Evolutionary conservation across 2,797 vertebrate genomes (phyloP).

Genomic region (Eurystomus glaucurus): DNA sequence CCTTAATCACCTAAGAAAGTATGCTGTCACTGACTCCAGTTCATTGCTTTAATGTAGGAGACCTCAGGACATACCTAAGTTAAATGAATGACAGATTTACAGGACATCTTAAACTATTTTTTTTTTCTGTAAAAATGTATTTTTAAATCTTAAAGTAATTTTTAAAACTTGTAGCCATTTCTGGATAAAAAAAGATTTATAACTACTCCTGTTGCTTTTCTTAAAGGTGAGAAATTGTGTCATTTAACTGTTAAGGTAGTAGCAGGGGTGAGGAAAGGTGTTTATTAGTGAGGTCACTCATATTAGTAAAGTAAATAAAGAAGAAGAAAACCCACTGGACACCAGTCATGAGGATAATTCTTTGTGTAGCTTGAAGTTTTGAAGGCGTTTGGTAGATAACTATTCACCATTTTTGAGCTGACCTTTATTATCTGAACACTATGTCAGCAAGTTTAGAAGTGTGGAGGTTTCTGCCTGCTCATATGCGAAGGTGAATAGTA

Average conservation of each 20-base stretch:
- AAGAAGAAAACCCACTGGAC: background rate
- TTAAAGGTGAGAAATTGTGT: background rate
- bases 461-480: background rate
- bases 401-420: background rate
- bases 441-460: background rate
- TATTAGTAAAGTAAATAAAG: background rate
- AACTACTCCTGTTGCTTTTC: background rate
- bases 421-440: background rate
- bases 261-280: background rate
- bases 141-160: background rate
- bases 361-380: background rate
- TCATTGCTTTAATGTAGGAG: background rate
- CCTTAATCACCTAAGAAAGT: background rate
- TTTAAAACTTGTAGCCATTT: background rate
- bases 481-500: background rate
- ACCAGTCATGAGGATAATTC: background rate
- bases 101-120: background rate
- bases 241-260: background rate
- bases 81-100: background rate
- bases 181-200: background rate
- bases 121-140: background rate
- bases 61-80: background rate
- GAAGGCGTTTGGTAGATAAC: background rate
- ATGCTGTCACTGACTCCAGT: background rate
- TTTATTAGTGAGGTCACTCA: background rate